These are phyloP conservation scores for Nemopilema nomurai DNA, from an alignment of 30 jellyfish, hydroid and myxozoan genomes.

Conservation along the genomic window DNA sequence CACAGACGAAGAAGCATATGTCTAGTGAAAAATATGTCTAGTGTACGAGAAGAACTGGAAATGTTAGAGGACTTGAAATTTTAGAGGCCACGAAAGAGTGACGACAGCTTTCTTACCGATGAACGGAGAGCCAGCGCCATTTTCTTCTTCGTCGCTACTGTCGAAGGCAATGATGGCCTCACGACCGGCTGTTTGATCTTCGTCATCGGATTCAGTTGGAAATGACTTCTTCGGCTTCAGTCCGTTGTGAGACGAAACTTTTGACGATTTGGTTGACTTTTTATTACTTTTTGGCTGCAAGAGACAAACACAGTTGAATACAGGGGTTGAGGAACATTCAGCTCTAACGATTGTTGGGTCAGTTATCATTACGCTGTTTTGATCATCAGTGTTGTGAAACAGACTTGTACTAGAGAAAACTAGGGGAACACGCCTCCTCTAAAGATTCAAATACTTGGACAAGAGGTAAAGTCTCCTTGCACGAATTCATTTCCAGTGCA, in stretches of 20 bases:
- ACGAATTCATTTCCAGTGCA: too few relatives aligned
- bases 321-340: not conserved
- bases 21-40: too few relatives aligned
- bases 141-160: conserved; percentile 90
- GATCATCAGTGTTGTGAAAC: too few relatives aligned
- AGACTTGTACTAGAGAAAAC: too few relatives aligned
- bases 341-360: too few relatives aligned
- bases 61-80: not conserved
- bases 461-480: too few relatives aligned
- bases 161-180: conserved; percentile 85
- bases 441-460: too few relatives aligned
- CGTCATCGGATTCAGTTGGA: conserved; percentile 97
- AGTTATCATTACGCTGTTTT: too few relatives aligned
- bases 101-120: conserved; percentile 61
- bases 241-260: conserved; percentile 22
- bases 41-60: not conserved
- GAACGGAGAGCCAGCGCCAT: conserved; percentile 58
- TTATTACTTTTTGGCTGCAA: conserved; percentile 30
- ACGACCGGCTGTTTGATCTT: conserved; percentile 78
- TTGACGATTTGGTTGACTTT: conserved; percentile 51
- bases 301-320: not conserved
- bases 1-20: too few relatives aligned
- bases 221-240: conserved; percentile 72
- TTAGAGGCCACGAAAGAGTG: not conserved
- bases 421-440: too few relatives aligned